Base-by-base conservation (phyloP, 37 sponge, comb jelly and placozoan genomes). In the Haliclona indistincta region DNA sequence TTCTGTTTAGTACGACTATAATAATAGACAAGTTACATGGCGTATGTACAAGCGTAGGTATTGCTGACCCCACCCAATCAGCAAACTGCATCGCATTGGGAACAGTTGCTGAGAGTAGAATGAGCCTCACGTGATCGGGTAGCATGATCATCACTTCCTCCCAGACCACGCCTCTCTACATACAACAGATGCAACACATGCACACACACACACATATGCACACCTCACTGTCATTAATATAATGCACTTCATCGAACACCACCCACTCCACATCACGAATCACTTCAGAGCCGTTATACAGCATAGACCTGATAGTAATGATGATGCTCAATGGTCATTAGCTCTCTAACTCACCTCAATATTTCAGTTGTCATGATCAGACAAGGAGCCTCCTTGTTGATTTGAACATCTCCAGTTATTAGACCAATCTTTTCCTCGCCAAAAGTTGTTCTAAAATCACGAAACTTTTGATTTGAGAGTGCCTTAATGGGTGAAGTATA, bases 401-500 rank as follows among this genome's bases (percentile, higher is more conserved):
- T 87, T 81, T 93, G 97, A 38, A 97, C 85, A 68, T 97, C 97
- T 26, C 97, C 94, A 35, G 97, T 97, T 60, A 93, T 38, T 44
- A 93, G 62, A 0, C 94, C 94, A 32, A 93, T 75, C 34, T 36
- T 81, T 4, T 67, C 72, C 22, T 84, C 77, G 7, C 89, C 89
- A 74, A 97, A 97, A 54, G 79, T 97, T 73, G 52, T 47, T 49
- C 91, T 70, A 58, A 97, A 97, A 51, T 97, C 97, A 30, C 94
- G 73, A 64, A 94, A 97, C 73, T 97, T 97, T 88, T 97, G 97
- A 74, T 97, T 97, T n/a, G 94, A 93, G 38, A 97, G 75, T 26
- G 97, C 97, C 56, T 97, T 97, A 39, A 97, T 90, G n/a, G 97
- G 97, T 51, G 97, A 93, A 36, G 97, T 97, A 68, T 97, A 97